Evolutionary conservation across 2,113 vertebrate genomes (phyloP).

Genomic region (Phaethornis superciliosus): DNA sequence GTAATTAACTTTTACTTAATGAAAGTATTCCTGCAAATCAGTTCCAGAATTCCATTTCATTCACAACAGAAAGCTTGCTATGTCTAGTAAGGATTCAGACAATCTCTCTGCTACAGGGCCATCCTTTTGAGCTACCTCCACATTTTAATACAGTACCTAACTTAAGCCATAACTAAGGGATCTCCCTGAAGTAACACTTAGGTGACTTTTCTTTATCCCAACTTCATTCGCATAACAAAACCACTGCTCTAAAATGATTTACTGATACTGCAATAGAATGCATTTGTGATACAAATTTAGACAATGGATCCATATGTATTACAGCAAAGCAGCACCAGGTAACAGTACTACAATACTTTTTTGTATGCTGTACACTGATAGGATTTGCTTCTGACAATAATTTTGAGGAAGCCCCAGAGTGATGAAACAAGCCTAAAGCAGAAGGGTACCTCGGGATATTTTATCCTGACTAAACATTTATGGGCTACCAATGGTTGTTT

Average conservation of each 20-base stretch:
- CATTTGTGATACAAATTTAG: neutral
- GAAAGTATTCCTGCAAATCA: neutral
- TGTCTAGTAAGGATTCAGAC: neutral
- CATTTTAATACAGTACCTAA: neutral
- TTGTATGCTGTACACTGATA: neutral
- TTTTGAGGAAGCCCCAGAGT: neutral
- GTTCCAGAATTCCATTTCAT: neutral
- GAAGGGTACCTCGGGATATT: neutral
- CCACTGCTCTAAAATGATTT: neutral
- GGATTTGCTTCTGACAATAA: neutral
- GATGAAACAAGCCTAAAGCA: neutral
- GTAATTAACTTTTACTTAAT: constrained; percentile 1
- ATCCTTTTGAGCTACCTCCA: neutral
- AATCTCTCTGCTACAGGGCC: neutral
- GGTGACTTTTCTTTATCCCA: neutral
- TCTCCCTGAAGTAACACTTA: neutral
- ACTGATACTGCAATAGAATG: neutral
- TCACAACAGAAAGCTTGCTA: neutral
- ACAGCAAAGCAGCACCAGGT: neutral
- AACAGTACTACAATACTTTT: neutral
- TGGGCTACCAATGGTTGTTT: neutral
- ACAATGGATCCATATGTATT: neutral
- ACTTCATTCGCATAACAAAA: neutral
- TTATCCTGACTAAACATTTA: neutral
- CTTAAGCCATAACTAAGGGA: neutral